Percentiles rank a stretch among this genome's conserved stretches.
phyloP scores from a whole-genome alignment of 2,888 invertebrate genomes.

The Drosophila greeni region DNA sequence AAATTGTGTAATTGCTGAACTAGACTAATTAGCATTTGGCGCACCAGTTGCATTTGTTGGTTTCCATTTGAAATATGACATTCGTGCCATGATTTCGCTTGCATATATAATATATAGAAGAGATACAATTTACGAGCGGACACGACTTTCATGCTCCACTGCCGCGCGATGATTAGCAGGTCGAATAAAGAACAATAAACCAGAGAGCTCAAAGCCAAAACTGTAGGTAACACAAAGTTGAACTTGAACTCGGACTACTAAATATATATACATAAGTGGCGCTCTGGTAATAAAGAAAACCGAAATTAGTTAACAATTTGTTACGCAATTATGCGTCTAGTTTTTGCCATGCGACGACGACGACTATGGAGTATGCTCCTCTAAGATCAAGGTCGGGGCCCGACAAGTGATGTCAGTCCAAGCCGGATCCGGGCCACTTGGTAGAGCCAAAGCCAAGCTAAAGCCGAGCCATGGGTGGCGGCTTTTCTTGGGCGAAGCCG shows the following conservation, averaged over 20 bases:
- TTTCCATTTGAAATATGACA: constrained; percentile 55
- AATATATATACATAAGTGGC: constrained; percentile 18
- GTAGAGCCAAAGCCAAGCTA: constrained; percentile 35
- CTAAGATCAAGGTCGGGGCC: constrained; percentile 63
- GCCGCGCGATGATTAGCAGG: constrained; percentile 55
- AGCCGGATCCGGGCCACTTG: constrained; percentile 18
- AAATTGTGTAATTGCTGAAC: constrained; percentile 66
- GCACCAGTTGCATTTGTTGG: constrained; percentile 25
- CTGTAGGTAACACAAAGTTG: constrained; percentile 46
- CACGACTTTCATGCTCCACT: constrained; percentile 71
- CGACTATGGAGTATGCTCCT: constrained; percentile 39
- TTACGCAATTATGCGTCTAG: constrained; percentile 68
- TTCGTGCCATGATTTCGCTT: constrained; percentile 60
- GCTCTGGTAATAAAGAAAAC: constrained; percentile 30
- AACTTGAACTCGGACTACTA: constrained; percentile 59
- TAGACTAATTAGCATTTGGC: constrained; percentile 65
- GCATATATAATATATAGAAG: constrained; percentile 37
- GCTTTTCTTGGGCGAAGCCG: constrained; percentile 38
- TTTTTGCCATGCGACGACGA: constrained; percentile 31
- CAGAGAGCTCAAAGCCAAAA: constrained; percentile 39
- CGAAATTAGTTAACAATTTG: constrained; percentile 66
- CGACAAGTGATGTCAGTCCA: constrained; percentile 59
- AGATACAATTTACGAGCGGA: constrained; percentile 66
- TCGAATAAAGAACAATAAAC: constrained; percentile 37
- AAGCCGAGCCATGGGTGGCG: constrained; percentile 57